Evolutionary conservation across 2,888 invertebrate genomes (phyloP), one percentile per base, ranked within the genome.

Genomic region (Ypsolopha scabrella): DNA sequence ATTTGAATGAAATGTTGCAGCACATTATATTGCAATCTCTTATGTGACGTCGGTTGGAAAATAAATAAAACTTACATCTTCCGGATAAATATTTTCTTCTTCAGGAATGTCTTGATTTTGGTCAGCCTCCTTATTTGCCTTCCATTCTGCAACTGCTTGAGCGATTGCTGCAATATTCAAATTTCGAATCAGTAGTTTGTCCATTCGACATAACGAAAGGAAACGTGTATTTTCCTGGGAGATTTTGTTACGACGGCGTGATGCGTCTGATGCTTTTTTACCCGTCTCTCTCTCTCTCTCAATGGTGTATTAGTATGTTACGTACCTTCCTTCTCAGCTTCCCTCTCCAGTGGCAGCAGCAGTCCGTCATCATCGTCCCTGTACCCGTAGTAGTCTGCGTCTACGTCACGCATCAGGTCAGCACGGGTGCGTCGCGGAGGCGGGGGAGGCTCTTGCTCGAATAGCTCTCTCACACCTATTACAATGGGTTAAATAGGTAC

Each of bases 361-460:
- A 98, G 90, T 0, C 99, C 99, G 75, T 99, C 99, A 68, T 99
- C 99, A 64, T 99, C 99, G 77, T 99, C 99, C 64, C 98, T 87
- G 77, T 98, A 99, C 0, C 99, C 99, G 80, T 99, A 99, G 83
- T 99, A 99, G 79, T 98, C 97, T 0, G 99, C 98, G 82, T 99
- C 99, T 41, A 99, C 96, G 69, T 98, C 95, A 61, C 96, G 94
- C 98, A 99, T 98, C 50, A 99, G 88, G 73, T 99, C 99, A 0
- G 95, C 97, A 51, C 99, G 90, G 0, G 97, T 97, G 79, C 97
- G 96, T 33, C 97, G 89, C 10, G 95, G 94, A 6, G 95, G 93
- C 50, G 94, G 92, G 10, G 96, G 96, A 8, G 97, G 95, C 72
- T 96, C 96, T 72, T 98, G 97, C 72, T 98, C 97, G 86, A 99